These are phyloP conservation scores for Tokudaia muenninki DNA, from an alignment of 2,797 vertebrate species.

Conservation along the genomic window DNA sequence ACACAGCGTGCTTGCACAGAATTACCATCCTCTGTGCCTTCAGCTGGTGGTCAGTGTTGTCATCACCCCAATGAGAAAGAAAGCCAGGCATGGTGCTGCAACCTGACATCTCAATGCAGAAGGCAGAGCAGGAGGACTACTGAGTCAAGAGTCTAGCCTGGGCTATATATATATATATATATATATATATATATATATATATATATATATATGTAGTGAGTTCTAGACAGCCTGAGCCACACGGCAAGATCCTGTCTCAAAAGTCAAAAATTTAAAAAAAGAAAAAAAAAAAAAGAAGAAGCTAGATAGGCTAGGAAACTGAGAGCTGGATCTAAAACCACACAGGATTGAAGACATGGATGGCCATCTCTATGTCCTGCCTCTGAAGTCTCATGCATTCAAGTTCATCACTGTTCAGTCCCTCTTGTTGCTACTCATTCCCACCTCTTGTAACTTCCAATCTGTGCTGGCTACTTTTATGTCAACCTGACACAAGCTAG, in stretches of 20 bases:
- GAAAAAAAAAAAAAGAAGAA: no score
- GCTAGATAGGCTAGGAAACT: not conserved
- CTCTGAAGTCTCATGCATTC: not conserved
- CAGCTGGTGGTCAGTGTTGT: not conserved
- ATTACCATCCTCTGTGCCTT: not conserved
- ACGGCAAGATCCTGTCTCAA: not conserved
- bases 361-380: not conserved
- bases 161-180: not conserved
- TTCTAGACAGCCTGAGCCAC: not conserved
- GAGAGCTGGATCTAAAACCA: not conserved
- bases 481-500: not conserved
- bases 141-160: not conserved
- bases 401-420: not conserved
- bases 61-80: not conserved
- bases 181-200: no score
- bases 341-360: not conserved
- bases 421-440: not conserved
- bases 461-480: not conserved
- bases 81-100: not conserved
- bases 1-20: not conserved
- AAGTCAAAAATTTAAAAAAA: not conserved
- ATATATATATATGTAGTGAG: no score
- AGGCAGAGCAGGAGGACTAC: not conserved
- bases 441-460: not conserved
- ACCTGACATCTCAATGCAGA: not conserved